Base-by-base conservation (phyloP, 2,888 invertebrate genomes). In the Rhingia rostrata region DNA sequence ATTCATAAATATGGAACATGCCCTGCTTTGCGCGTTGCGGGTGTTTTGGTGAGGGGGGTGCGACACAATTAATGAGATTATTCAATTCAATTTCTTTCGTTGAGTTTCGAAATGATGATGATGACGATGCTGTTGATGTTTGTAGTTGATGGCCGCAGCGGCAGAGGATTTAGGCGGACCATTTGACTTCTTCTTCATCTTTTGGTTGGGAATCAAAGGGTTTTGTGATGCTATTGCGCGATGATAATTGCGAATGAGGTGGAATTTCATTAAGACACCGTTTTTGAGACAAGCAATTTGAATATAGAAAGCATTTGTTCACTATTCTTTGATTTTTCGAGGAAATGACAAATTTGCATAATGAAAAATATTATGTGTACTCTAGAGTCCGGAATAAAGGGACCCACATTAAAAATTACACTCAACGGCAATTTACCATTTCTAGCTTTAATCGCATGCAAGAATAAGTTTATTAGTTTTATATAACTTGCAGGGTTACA, bases 1-100 rank as follows among this genome's bases (percentile, higher is more conserved):
- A 84, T 84, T 84, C 84, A 84, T 84, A 84, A 84, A 84, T 84
- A 84, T 84, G 84, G 84, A 84, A 84, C 74, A 84, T 75, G 74
- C 74, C 69, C 66, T 80, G 74, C 47, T 84, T n/a, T 10, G 9
- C 7, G 35, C 5, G 3, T 33, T 6, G 6, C 12, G 10, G 33
- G 6, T 5, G n/a, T 14, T 7, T 45, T 9, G 39, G 12, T 6
- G 12, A 6, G 43, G 49, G 49, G 69, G 69, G 64, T 70, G 47
- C 6, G 60, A 70, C 74, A 70, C 84, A 80, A 84, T 84, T 84
- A 84, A 84, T 84, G 74, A 80, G 84, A 80, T 84, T 84, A 84
- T 84, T 84, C 84, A 84, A 84, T 84, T 84, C 84, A 84, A 84
- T 84, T 84, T 84, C 84, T 84, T 84, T 84, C 74, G 64, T 47